A percentile compares a stretch with the other conserved stretches of the same genome.
phyloP scores from a whole-genome alignment of 2,888 invertebrate genomes.

The Nomada hirtipes region DNA sequence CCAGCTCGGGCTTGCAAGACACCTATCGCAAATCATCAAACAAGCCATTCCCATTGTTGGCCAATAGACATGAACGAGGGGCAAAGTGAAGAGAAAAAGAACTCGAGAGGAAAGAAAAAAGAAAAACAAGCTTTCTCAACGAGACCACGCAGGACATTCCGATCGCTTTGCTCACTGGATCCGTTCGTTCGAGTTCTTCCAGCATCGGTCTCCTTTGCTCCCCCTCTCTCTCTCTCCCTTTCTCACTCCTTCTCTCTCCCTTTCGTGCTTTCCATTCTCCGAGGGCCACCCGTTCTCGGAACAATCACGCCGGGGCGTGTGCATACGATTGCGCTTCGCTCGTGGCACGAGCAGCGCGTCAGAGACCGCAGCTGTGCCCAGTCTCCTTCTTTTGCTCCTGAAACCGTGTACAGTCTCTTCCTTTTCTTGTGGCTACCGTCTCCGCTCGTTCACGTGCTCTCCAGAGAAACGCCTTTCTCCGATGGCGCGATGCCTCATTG shows the following conservation, averaged over 20 bases:
- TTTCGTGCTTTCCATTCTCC: constrained; percentile 46
- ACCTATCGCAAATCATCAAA: constrained; percentile 37
- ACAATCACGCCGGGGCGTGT: constrained; percentile 77
- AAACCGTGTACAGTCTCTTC: constrained; percentile 60
- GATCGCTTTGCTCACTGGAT: constrained; percentile 49
- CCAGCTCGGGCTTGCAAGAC: constrained; percentile 4
- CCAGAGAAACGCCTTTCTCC: constrained; percentile 48
- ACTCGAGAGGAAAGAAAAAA: background rate
- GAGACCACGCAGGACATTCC: constrained; percentile 59
- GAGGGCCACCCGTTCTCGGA: constrained; percentile 69
- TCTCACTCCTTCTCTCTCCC: constrained; percentile 22
- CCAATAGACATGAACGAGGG: background rate
- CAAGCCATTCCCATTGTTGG: constrained; percentile 46
- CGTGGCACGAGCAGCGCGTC: constrained; percentile 75
- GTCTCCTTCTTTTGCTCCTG: constrained; percentile 60
- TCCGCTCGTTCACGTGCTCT: constrained; percentile 20
- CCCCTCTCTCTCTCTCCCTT: constrained; percentile 13
- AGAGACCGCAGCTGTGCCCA: constrained; percentile 71
- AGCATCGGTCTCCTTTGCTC: constrained; percentile 46
- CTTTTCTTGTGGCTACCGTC: constrained; percentile 63
- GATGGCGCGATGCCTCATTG: constrained; percentile 49
- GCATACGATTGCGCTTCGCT: constrained; percentile 69
- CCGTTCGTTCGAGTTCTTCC: constrained; percentile 47
- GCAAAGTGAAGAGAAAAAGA: background rate
- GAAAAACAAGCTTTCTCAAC: constrained; percentile 28